Base-by-base conservation (phyloP, 1,140 invertebrate genomes). In the Diploscapter pachys region DNA sequence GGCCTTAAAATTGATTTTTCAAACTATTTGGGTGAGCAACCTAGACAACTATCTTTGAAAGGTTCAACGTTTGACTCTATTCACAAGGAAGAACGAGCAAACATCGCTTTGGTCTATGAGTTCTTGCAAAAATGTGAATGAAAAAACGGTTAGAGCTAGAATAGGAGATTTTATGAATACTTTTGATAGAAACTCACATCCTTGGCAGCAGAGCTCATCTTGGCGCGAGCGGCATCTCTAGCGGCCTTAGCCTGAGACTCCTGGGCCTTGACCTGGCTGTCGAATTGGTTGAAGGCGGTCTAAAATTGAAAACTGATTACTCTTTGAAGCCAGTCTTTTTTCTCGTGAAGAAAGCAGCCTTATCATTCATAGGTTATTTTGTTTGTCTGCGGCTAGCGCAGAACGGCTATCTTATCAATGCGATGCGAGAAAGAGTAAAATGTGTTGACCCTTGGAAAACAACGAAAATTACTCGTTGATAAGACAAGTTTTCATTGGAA, bases 191-290 rank as follows among this genome's bases (percentile, higher is more conserved):
- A 49, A 55, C 62, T 64, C 53, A 64, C 81, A 54, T 73, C 81
- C 64, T 79, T 79, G 65, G 81, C 81, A 55, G 76, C 81, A 55
- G 81, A 75, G 9, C 72, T 76, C 75, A 82, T 83, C 59, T 74
- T 69, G 48, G 73, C 73, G 31, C 83, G 11, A 51, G 81, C 77
- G n/a, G 71, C 77, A 55, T 78, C 54, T 66, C 83, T 81, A 13
- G 81, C 81, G 51, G 70, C 68, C 64, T 83, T 82, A 6, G 77
- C 80, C 61, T 77, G 52, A 49, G 50, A 62, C 63, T 83, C 72
- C 50, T 81, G 76, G 61, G 53, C 31, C 71, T 81, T 79, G 56
- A 83, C 62, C 59, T 81, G 69, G 53, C 57, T 63, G 63, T 81
- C 78, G 80, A 81, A 81, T 31, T 59, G 51, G 52, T 59, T 52